Conservation (phyloP, 2,797 vertebrate species). For the Aldrovandia affinis region DNA sequence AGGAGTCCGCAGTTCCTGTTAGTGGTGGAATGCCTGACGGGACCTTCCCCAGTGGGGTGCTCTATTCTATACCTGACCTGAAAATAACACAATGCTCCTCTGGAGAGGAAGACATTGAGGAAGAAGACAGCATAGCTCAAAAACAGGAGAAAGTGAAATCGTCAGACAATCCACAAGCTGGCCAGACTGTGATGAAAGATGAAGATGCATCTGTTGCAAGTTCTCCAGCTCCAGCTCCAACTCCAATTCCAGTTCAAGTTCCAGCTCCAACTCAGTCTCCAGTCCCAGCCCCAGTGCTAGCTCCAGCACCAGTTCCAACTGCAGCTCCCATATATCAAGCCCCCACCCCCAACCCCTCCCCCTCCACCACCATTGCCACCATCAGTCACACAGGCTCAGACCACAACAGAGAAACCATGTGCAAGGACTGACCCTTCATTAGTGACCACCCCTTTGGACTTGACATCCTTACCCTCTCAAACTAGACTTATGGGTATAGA, state of each 20-base stretch:
- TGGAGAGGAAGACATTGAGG: conserved; percentile 89
- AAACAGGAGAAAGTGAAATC: conserved; percentile 59
- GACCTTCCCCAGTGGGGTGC: conserved; percentile 71
- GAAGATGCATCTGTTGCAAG: conserved; percentile 11
- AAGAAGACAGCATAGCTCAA: conserved; percentile 80
- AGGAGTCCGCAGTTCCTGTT: conserved; percentile 52
- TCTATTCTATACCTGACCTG: conserved; percentile 93
- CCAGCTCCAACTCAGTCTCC: conserved; percentile 17
- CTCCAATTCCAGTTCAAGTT: conserved; percentile 41
- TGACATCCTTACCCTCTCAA: conserved; percentile 49
- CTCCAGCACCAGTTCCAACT: background rate
- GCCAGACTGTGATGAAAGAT: conserved; percentile 7
- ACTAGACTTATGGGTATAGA: conserved; percentile 56
- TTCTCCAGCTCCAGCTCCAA: conserved; percentile 19
- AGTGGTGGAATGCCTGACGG: background rate
- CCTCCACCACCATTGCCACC: conserved; percentile 67
- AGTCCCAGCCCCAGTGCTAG: background rate
- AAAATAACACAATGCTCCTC: conserved; percentile 98
- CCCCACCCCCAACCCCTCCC: conserved; percentile 44
- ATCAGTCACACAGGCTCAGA: conserved; percentile 63
- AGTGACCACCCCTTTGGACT: conserved; percentile 47
- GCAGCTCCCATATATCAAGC: background rate
- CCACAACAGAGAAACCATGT: conserved; percentile 44
- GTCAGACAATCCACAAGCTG: conserved; percentile 44
- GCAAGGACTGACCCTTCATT: conserved; percentile 54